Percentiles rank a stretch among this genome's conserved stretches.
phyloP scores from a whole-genome alignment of 2,888 invertebrate species.

The Campoplex nolae region DNA sequence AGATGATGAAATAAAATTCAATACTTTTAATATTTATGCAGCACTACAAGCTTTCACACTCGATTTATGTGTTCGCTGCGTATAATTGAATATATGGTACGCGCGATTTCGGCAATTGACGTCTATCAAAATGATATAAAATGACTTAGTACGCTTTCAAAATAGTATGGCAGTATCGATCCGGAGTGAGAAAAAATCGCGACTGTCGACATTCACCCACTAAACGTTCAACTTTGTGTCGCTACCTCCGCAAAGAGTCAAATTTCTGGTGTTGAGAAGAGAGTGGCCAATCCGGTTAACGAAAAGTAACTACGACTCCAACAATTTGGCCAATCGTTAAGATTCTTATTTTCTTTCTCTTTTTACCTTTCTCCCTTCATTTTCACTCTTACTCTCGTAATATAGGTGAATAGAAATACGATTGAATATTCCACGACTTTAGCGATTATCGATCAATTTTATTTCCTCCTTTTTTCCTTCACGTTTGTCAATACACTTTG shows the following conservation, averaged over 20 bases:
- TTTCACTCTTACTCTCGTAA: conserved; percentile 11
- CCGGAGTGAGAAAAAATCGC: conserved; percentile 40
- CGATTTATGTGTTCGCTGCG: not conserved
- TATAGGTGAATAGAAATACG: not conserved
- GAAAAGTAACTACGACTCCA: conserved; percentile 22
- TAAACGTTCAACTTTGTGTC: not conserved
- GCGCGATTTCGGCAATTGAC: not conserved
- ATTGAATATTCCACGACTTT: conserved; percentile 31
- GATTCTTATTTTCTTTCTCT: conserved; percentile 20
- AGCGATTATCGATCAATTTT: conserved; percentile 38
- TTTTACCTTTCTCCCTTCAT: not conserved
- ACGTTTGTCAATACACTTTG: conserved; percentile 29
- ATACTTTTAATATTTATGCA: not conserved
- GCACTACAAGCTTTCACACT: not conserved
- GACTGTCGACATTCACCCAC: conserved; percentile 33
- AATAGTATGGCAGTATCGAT: conserved; percentile 29
- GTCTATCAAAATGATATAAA: not conserved
- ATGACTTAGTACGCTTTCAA: not conserved
- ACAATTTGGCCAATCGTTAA: conserved; percentile 65
- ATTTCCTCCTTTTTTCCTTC: not conserved
- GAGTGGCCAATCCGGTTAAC: conserved; percentile 66
- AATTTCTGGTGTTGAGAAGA: conserved; percentile 42
- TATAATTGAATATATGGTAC: not conserved
- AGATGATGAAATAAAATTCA: not conserved
- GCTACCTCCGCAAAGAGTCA: not conserved